Evolutionary conservation across 23 tunicate species (phyloP).

Genomic region (Styela clava): DNA sequence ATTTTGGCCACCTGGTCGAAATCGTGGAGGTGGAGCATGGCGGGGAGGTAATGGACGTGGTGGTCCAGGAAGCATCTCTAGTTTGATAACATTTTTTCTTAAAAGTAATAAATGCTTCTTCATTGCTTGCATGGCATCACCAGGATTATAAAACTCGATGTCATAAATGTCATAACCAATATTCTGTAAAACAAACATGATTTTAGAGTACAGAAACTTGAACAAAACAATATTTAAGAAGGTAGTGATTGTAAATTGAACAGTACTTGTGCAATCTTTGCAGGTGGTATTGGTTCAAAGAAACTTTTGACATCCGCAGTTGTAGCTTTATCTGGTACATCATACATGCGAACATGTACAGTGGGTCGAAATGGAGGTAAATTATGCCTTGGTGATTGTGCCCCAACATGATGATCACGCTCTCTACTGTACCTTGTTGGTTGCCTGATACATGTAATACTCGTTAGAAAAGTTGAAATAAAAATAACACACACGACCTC

Average conservation of each 20-base stretch:
- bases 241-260: background rate
- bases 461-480: too few relatives aligned
- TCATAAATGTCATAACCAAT: conserved; percentile 64
- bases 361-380: conserved; percentile 19
- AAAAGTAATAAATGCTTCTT: conserved; percentile 40
- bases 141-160: conserved; percentile 51
- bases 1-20: background rate
- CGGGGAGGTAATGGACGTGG: conserved; percentile 65
- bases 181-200: conserved; percentile 37
- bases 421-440: too few relatives aligned
- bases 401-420: too few relatives aligned
- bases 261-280: conserved; percentile 73
- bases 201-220: background rate
- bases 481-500: too few relatives aligned
- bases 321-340: conserved; percentile 55
- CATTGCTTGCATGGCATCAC: conserved; percentile 51
- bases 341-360: conserved; percentile 48
- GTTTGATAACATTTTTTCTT: conserved; percentile 40
- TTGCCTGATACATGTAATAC: too few relatives aligned
- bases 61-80: conserved; percentile 80
- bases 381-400: background rate
- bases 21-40: background rate
- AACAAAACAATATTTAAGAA: background rate
- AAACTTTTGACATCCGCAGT: conserved; percentile 60
- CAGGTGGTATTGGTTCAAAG: conserved; percentile 56